Evolutionary conservation across 1,140 invertebrate genomes (phyloP).

Genomic region (Heterodera schachtii): DNA sequence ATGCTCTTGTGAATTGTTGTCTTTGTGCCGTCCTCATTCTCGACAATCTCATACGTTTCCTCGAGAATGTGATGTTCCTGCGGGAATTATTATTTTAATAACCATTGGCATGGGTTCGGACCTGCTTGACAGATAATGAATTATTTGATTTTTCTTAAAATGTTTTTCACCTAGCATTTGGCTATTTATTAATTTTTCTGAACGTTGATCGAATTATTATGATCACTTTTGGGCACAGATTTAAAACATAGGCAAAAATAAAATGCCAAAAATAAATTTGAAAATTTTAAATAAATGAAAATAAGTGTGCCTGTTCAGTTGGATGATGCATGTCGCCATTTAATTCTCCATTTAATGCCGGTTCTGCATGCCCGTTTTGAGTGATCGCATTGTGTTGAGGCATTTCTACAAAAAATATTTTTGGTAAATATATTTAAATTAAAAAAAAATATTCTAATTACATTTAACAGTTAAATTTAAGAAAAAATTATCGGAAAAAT

Average conservation of each 20-base stretch:
- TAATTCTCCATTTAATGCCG: background rate
- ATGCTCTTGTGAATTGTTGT: constrained; percentile 11
- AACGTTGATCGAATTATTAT: too few relatives aligned
- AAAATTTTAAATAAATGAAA: too few relatives aligned
- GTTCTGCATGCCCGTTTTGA: constrained; percentile 1
- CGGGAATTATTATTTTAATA: background rate
- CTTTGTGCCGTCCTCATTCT: background rate
- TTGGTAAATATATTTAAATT: too few relatives aligned
- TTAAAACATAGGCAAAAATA: too few relatives aligned
- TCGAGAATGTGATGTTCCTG: background rate
- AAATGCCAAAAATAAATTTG: too few relatives aligned
- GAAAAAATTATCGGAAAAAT: background rate
- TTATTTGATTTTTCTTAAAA: too few relatives aligned
- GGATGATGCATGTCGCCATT: constrained; percentile 1
- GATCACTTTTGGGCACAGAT: too few relatives aligned
- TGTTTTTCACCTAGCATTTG: too few relatives aligned
- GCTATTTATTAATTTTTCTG: too few relatives aligned
- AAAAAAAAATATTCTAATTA: background rate
- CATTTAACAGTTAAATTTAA: background rate
- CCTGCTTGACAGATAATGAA: background rate
- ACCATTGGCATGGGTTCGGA: background rate
- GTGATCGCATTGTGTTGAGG: background rate
- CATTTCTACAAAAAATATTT: too few relatives aligned
- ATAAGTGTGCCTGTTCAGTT: background rate
- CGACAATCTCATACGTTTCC: background rate